phyloP scores from a whole-genome alignment of 2,113 vertebrate genomes.

The Tamias sibiricus region DNA sequence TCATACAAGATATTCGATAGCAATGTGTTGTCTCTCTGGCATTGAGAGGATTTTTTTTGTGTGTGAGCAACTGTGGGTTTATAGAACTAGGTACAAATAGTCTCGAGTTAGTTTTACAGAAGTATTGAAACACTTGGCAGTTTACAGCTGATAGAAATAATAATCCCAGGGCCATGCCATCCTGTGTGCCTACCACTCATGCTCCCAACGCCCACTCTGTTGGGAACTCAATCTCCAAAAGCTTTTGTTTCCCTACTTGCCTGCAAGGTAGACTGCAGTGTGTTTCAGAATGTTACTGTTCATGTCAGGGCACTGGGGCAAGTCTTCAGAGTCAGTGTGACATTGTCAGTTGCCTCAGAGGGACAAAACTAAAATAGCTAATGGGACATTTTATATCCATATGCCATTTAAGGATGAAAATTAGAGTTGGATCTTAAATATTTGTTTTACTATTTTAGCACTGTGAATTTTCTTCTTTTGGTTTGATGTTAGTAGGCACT shows the following conservation, averaged over 20 bases:
- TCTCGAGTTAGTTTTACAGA: not conserved
- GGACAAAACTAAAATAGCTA: not conserved
- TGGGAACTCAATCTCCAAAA: not conserved
- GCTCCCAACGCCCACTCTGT: not conserved
- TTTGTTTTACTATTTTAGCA: slow-evolving; percentile 15
- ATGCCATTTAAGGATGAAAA: not conserved
- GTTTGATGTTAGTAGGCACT: slow-evolving; percentile 53
- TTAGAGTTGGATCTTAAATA: not conserved
- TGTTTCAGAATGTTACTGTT: not conserved
- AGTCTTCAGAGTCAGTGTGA: not conserved
- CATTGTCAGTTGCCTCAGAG: not conserved
- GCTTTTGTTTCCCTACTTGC: not conserved
- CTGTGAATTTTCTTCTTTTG: not conserved
- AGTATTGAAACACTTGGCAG: not conserved
- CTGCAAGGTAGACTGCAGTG: not conserved
- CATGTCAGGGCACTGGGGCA: rapidly evolving
- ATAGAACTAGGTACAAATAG: not conserved
- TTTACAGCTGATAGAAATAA: not conserved
- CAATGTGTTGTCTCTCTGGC: not conserved
- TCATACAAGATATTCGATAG: not conserved
- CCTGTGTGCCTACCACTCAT: not conserved
- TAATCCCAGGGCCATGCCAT: rapidly evolving
- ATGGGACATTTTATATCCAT: not conserved
- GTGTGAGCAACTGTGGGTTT: not conserved
- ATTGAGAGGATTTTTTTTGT: not conserved